phyloP scores from a whole-genome alignment of 2,113 vertebrate genomes.

The Labeo catla region DNA sequence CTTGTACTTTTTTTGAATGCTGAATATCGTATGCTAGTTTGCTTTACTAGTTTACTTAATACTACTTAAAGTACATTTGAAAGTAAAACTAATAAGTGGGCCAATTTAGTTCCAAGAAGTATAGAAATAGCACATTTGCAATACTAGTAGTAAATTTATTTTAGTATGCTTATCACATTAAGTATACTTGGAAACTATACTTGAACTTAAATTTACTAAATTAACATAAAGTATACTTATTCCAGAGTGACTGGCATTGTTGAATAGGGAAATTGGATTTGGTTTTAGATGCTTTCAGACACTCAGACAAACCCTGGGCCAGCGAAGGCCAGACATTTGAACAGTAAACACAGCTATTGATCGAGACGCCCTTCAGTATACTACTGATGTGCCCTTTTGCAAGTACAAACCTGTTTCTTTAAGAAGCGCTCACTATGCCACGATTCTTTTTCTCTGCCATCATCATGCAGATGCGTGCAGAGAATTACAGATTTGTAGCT shows the following conservation, averaged over 20 bases:
- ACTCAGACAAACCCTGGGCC: background rate
- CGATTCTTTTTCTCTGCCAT: background rate
- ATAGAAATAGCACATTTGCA: background rate
- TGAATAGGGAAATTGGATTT: background rate
- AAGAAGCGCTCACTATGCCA: background rate
- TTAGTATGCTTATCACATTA: background rate
- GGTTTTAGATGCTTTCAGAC: background rate
- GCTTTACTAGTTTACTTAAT: too few relatives aligned
- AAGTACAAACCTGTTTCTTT: background rate
- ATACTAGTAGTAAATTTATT: background rate
- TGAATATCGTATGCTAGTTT: too few relatives aligned
- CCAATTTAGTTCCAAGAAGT: background rate
- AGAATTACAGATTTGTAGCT: background rate
- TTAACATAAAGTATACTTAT: background rate
- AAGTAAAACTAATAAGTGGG: too few relatives aligned
- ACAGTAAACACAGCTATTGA: constrained; percentile 22
- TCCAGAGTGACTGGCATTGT: background rate
- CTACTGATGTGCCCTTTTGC: background rate
- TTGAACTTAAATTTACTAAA: background rate
- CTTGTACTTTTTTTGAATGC: too few relatives aligned
- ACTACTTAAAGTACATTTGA: too few relatives aligned
- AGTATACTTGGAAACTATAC: background rate
- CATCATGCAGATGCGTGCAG: background rate
- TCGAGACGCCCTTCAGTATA: background rate
- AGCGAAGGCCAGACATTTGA: background rate